Evolutionary conservation across 2,888 invertebrate genomes (phyloP), one percentile per base, ranked within the genome.

Genomic region (Parnassius mnemosyne): DNA sequence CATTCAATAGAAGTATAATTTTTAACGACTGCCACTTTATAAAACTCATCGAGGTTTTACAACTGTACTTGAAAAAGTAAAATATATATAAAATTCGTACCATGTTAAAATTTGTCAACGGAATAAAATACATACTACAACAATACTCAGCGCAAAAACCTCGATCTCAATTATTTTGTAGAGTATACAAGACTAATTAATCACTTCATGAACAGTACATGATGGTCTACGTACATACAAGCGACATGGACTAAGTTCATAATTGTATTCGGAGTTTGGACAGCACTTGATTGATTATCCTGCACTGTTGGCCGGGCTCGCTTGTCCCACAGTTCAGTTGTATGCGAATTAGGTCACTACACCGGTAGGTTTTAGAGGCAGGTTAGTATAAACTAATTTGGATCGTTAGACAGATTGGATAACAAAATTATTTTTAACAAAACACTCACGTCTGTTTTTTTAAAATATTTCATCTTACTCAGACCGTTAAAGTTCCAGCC

Each of bases 181-280:
- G 51, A 57, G 44, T 43, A 20, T 54, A 54, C 58, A 49, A 66
- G 64, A 73, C 77, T 84, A 87, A 90, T 89, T 88, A 87, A 89
- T 89, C 88, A 89, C 79, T 74, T 70, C 67, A 74, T 74, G 75
- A 75, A 78, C 76, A 76, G 72, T 77, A 79, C 80, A 81, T 77
- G 85, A 80, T 79, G 76, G 58, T 58, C 71, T 67, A 71, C 69
- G 74, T 78, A 78, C 77, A 75, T 71, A 80, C 74, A 71, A 78
- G 81, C 84, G 89, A 89, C 89, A 89, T 74, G 79, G 79, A 79
- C 85, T 81, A 84, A 89, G 87, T 90, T 90, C 88, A 89, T 89
- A 89, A 90, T 89, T 89, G 89, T 89, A 89, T 89, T 89, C 85
- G 77, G 80, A 85, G 85, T 87, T 87, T 83, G 84, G 88, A 88